Evolutionary conservation across 2,113 vertebrate genomes (phyloP), one percentile per base, ranked within the genome.

Genomic region (Leptocoma aspasia): DNA sequence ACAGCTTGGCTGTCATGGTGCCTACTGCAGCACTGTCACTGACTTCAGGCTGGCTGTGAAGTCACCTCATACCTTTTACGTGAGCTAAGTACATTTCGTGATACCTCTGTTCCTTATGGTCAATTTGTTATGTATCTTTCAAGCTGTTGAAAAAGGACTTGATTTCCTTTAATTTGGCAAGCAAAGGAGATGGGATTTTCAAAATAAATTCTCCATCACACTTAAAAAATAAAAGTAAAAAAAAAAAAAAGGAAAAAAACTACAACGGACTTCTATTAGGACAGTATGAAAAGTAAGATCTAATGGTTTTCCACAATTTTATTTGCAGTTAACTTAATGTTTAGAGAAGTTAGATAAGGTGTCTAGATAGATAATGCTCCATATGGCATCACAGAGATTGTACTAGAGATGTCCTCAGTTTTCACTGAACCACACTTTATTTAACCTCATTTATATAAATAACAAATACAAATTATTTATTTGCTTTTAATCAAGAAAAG

Each of bases 391-490:
- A 65, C 79, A 68, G 78, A 52, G 20, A 60, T 84, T 86, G 42
- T 61, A 45, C 50, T 95, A 60, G 66, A 94, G 94, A 96, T 7
- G 28, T 84, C 78, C 81, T 69, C 47, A 33, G 33, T 95, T 95
- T 76, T 95, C 92, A 66, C 26, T 84, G 89, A 95, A 92, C 64
- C 60, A 82, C 59, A 83, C 79, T 94, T 73, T 68, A 94, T 93
- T 91, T 80, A 78, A 89, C 56, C 81, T 88, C 52, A 93, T 94
- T 95, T 92, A 27, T 89, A 79, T 91, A 97, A 97, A 96, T 92
- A 97, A 65, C 61, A 39, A 39, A 39, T 39, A 90, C 63, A 94
- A 90, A 95, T 31, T 3, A 95, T 95, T 93, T 91, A 90, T 95
- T 92, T 91, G 56, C 80, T 97, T 96, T 95, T 89, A 37, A 66